Conservation (phyloP, 2,888 invertebrate genomes). For the Anticlea derivata region DNA sequence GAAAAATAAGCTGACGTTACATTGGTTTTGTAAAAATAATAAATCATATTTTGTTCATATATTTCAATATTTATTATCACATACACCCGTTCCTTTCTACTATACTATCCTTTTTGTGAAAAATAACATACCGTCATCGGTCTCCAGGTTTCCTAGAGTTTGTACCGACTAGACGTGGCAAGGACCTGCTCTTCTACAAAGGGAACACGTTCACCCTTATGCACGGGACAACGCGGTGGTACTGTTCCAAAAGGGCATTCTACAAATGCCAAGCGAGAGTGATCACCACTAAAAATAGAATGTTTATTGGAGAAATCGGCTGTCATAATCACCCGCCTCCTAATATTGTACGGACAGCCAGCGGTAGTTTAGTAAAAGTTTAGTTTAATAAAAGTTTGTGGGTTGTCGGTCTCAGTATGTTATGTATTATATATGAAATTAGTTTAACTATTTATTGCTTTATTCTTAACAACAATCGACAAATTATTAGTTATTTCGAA, state of each 20-base stretch:
- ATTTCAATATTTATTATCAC: not conserved
- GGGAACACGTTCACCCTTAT: conserved; percentile 42
- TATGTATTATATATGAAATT: too few relatives aligned
- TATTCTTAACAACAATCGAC: too few relatives aligned
- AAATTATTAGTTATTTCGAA: too few relatives aligned
- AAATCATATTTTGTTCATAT: not conserved
- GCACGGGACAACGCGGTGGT: conserved; percentile 50
- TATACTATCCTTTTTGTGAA: not conserved
- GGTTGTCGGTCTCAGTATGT: too few relatives aligned
- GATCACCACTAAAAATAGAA: conserved; percentile 10
- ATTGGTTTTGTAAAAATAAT: not conserved
- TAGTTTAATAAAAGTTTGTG: not conserved
- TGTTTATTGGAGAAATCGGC: conserved; percentile 7
- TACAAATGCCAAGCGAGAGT: conserved; percentile 49
- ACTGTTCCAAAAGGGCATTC: conserved; percentile 49
- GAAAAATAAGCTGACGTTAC: not conserved
- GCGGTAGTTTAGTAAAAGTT: conserved; percentile 1
- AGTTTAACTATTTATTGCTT: too few relatives aligned
- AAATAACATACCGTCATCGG: not conserved
- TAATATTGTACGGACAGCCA: conserved; percentile 3
- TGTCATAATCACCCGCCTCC: conserved; percentile 24
- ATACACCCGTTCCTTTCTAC: too few relatives aligned
- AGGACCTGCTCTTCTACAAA: conserved; percentile 32
- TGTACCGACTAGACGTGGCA: conserved; percentile 21
- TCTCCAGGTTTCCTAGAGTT: conserved; percentile 9